Base-by-base conservation (phyloP, 2,113 vertebrate species). In the Ploceus nigricollis region DNA sequence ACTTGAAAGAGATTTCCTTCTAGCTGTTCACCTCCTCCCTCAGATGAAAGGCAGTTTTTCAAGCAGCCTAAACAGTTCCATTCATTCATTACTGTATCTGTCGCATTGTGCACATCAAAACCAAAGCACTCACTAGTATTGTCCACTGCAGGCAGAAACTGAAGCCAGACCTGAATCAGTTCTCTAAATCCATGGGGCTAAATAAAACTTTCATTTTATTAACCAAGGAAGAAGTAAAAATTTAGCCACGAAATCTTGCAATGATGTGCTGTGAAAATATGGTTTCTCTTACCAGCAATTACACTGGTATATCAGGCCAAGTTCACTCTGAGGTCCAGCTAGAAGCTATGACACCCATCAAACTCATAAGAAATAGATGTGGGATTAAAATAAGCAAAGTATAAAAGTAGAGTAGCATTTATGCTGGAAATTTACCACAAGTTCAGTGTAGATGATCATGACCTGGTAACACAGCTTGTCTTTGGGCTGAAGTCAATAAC, bases 1-100 rank as follows among this genome's bases (percentile, higher is more conserved):
- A 75, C 82, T 92, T 87, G 64, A 94, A 94, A 95, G 89, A 89
- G n/a, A 92, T 81, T 87, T 84, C 60, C 81, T 94, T 72, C 48
- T 84, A 75, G 70, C 47, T 82, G 72, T 71, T 93, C 76, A 88
- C 40, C 77, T 87, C 77, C 82, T 92, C 73, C 77, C 0, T 42
- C 64, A 94, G 69, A 92, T 53, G 20, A 95, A 92, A 95, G 56
- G 77, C 81, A 94, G 72, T 64, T 82, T 90, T 84, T 84, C 83
- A 79, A 82, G 84, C 77, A 89, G 61, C 35, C 76, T 75, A 68
- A 95, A 89, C 80, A 90, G 51, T 63, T 91, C 71, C 58, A 83
- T 75, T 95, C 87, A 91, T 94, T 87, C 44, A 19, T 78, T 79
- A 28, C 35, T 37, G 13, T 42, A 63, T 23, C 69, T 58, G 47